These are phyloP conservation scores for Spilosoma lubricipeda DNA, from an alignment of 2,888 invertebrate genomes.

Conservation along the genomic window DNA sequence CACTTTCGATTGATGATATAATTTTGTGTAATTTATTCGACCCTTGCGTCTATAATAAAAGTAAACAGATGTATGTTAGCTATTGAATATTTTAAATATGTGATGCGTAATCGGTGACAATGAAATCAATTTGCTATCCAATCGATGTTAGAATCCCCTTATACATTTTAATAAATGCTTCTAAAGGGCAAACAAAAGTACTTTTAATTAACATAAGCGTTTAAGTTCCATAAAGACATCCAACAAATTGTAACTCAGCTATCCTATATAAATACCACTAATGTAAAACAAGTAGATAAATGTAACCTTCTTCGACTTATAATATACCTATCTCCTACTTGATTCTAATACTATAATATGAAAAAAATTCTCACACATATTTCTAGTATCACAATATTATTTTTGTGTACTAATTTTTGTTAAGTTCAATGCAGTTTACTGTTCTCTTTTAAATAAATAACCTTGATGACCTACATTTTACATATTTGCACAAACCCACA, in stretches of 20 bases:
- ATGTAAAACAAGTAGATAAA: background rate
- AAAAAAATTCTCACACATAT: background rate
- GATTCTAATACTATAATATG: background rate
- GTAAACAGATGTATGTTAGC: slow-evolving; percentile 2
- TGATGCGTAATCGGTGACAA: background rate
- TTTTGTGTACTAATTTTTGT: background rate
- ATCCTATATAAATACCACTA: background rate
- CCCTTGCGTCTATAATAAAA: slow-evolving; percentile 1
- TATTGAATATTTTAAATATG: background rate
- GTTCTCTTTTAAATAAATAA: background rate
- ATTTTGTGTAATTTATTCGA: slow-evolving; percentile 27
- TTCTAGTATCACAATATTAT: background rate
- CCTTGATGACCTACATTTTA: background rate
- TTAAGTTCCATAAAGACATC: background rate
- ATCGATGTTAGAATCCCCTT: background rate
- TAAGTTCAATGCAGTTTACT: background rate
- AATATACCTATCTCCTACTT: no score
- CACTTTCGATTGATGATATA: slow-evolving; percentile 32
- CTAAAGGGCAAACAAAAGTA: background rate
- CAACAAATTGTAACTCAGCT: background rate
- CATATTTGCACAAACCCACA: background rate
- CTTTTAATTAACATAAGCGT: background rate
- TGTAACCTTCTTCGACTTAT: background rate
- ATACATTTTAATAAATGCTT: background rate
- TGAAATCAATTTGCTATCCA: background rate